phyloP scores from a whole-genome alignment of 2,113 vertebrate genomes.

The Telmatochromis sp. region DNA sequence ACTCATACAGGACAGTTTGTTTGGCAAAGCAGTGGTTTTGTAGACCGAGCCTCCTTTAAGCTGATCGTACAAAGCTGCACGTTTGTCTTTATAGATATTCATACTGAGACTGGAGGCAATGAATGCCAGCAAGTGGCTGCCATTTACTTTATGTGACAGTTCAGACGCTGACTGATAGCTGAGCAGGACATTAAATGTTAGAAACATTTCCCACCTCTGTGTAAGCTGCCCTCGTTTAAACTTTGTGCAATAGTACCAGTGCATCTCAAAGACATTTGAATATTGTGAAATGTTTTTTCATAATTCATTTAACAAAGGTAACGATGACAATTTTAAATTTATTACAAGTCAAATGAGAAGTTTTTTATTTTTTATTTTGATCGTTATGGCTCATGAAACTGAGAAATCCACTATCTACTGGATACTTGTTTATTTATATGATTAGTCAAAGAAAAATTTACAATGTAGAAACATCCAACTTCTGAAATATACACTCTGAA shows the following conservation, averaged over 20 bases:
- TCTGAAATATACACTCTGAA: background rate
- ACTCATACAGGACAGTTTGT: background rate
- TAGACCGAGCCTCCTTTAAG: accelerated
- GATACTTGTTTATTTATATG: background rate
- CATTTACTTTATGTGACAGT: background rate
- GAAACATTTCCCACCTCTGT: background rate
- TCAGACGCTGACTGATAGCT: background rate
- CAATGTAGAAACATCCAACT: background rate
- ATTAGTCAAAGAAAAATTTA: background rate
- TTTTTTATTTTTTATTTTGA: background rate
- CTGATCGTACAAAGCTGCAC: background rate
- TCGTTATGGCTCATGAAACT: background rate
- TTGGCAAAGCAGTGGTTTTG: background rate
- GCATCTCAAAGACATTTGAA: background rate
- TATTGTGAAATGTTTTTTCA: background rate
- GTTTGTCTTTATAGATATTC: background rate
- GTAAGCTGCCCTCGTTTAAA: background rate
- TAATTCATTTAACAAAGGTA: background rate
- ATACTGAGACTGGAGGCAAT: background rate
- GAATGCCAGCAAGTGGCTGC: background rate
- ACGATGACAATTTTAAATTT: background rate
- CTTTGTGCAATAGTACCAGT: background rate
- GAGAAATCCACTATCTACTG: background rate
- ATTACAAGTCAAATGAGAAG: background rate
- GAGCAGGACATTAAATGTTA: background rate